Conservation (phyloP, 2,888 invertebrate genomes). For the Saturnia pavonia region DNA sequence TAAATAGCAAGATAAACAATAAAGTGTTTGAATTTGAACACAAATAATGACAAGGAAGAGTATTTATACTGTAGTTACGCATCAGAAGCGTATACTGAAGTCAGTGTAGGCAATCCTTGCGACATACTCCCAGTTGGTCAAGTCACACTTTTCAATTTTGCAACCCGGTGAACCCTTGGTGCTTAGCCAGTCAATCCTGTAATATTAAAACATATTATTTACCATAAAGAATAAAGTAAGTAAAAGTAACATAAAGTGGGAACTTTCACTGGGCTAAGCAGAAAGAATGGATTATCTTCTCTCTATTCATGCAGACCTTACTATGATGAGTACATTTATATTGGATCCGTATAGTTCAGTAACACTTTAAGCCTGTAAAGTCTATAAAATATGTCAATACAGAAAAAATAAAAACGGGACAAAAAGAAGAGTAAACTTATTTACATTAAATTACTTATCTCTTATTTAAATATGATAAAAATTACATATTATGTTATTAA, state of each 20-base stretch:
- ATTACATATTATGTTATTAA: too few relatives aligned
- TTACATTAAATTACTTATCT: too few relatives aligned
- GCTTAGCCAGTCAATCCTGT: constrained; percentile 91
- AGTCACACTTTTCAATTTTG: constrained; percentile 90
- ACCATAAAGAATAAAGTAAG: too few relatives aligned
- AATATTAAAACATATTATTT: constrained; percentile 42
- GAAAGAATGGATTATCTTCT: background rate
- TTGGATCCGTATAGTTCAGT: too few relatives aligned
- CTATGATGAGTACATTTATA: too few relatives aligned
- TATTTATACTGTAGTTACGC: background rate
- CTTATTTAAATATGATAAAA: too few relatives aligned
- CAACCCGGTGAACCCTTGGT: constrained; percentile 92
- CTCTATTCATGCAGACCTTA: too few relatives aligned
- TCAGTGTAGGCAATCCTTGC: constrained; percentile 84
- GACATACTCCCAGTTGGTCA: constrained; percentile 90
- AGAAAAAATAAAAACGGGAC: too few relatives aligned
- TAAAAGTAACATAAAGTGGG: too few relatives aligned
- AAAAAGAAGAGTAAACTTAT: too few relatives aligned
- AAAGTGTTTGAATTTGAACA: background rate
- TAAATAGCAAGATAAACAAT: background rate
- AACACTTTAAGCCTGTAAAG: too few relatives aligned
- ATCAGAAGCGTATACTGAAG: constrained; percentile 91
- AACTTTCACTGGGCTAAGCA: background rate
- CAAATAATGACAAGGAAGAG: background rate
- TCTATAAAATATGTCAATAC: too few relatives aligned